These are phyloP conservation scores for Chymomyza amoena DNA, from an alignment of 2,888 invertebrate species.

Conservation along the genomic window DNA sequence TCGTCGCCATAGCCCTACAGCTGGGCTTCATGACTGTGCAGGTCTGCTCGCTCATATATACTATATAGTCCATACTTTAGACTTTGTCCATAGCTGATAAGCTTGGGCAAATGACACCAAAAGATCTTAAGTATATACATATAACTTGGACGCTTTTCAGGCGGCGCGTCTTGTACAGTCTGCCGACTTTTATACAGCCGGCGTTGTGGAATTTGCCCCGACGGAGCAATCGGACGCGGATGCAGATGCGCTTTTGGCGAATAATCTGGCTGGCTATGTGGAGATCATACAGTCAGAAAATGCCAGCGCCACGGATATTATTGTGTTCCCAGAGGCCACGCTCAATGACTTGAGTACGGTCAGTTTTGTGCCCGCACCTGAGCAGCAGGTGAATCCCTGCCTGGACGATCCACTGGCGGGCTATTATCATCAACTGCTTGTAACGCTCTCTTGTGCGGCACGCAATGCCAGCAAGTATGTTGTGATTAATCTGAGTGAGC, in stretches of 20 bases:
- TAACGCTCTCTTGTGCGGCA: constrained; percentile 70
- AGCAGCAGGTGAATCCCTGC: constrained; percentile 66
- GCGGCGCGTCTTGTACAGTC: constrained; percentile 48
- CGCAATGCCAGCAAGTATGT: constrained; percentile 81
- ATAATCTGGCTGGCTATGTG: constrained; percentile 63
- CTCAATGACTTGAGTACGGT: constrained; percentile 66
- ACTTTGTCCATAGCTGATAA: neutral
- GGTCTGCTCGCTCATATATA: neutral
- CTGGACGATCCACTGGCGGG: constrained; percentile 34
- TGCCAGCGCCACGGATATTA: constrained; percentile 83
- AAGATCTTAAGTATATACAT: neutral
- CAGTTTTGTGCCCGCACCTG: constrained; percentile 74
- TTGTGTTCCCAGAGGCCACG: constrained; percentile 88
- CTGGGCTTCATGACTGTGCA: neutral
- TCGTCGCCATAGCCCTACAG: neutral
- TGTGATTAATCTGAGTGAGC: constrained; percentile 85
- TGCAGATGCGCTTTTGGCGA: too few species aligned
- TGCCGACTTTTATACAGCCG: constrained; percentile 81
- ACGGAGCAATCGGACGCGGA: too few species aligned
- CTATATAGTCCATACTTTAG: neutral
- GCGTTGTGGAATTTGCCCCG: constrained; percentile 82
- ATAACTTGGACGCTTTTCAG: constrained; percentile 27
- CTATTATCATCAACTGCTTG: constrained; percentile 58
- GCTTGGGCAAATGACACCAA: neutral
- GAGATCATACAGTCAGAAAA: constrained; percentile 60